phyloP scores from a whole-genome alignment of 2,797 vertebrate species.

The Myotis vivesi region DNA sequence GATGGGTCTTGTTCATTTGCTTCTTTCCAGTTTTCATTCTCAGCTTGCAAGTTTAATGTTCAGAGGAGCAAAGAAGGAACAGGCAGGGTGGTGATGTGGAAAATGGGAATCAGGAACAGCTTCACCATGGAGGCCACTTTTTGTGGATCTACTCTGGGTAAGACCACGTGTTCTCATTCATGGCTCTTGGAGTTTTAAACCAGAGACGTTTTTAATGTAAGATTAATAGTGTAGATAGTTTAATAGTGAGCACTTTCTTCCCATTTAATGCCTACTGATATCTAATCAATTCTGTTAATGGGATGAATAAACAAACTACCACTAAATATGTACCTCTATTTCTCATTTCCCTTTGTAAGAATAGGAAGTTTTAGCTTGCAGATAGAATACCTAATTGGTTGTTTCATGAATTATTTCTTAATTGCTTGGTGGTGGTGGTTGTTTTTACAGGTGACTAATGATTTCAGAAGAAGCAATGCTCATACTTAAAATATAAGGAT shows the following conservation, averaged over 20 bases:
- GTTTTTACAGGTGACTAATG: background rate
- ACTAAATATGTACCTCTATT: background rate
- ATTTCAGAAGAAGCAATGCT: background rate
- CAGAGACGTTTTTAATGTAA: background rate
- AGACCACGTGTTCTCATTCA: slow-evolving; percentile 42
- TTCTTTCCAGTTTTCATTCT: slow-evolving; percentile 85
- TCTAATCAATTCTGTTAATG: background rate
- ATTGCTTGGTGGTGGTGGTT: background rate
- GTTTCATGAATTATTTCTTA: slow-evolving; percentile 38
- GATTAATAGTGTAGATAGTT: background rate
- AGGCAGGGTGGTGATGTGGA: slow-evolving; percentile 86
- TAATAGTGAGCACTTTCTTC: background rate
- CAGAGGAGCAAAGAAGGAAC: slow-evolving; percentile 85
- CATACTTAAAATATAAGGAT: background rate
- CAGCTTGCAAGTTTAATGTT: slow-evolving; percentile 85
- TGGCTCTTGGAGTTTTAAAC: background rate
- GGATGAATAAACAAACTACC: background rate
- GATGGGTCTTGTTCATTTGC: background rate
- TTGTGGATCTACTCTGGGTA: slow-evolving; percentile 86
- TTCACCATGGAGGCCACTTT: slow-evolving; percentile 87
- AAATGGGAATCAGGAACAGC: slow-evolving; percentile 87
- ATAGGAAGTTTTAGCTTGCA: background rate
- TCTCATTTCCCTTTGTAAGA: slow-evolving; percentile 14
- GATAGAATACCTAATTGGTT: background rate
- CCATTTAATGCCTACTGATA: background rate